Conservation (phyloP, 2,113 vertebrate species). For the Cercopithecus mona region DNA sequence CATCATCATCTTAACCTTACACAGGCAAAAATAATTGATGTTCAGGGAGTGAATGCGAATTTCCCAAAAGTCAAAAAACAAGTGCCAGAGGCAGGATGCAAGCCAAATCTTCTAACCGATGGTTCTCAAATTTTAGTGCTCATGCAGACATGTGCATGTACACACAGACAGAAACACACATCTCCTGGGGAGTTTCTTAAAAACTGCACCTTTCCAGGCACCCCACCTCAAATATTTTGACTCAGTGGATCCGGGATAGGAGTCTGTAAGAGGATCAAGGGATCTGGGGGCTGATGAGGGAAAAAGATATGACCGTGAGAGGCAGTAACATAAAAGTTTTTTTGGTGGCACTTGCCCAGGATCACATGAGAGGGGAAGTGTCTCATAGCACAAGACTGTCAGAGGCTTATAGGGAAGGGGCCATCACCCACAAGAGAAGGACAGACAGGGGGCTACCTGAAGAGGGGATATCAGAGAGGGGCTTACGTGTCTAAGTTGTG, state of each 20-base stretch:
- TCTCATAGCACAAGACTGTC: neutral
- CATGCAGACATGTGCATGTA: rapidly evolving
- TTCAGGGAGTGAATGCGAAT: neutral
- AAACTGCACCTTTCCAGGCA: neutral
- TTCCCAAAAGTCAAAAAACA: neutral
- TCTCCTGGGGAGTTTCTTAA: neutral
- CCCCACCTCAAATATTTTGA: neutral
- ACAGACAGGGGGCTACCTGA: neutral
- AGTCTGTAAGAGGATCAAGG: neutral
- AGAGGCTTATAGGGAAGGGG: neutral
- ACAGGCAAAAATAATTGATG: neutral
- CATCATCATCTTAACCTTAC: neutral
- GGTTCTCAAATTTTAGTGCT: neutral
- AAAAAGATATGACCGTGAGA: neutral
- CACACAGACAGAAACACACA: neutral
- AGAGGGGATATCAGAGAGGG: neutral
- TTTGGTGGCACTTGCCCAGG: neutral
- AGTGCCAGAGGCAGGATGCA: neutral
- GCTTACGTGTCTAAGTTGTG: rapidly evolving
- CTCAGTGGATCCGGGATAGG: neutral
- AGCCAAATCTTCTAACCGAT: neutral
- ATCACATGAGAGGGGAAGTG: neutral
- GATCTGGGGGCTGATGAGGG: neutral
- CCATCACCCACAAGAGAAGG: neutral
- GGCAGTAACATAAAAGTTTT: neutral